Percentiles rank a stretch among this genome's conserved stretches.
Evolutionary conservation across 2,113 vertebrate genomes (phyloP).

Genomic region (Hemibagrus wyckioides): DNA sequence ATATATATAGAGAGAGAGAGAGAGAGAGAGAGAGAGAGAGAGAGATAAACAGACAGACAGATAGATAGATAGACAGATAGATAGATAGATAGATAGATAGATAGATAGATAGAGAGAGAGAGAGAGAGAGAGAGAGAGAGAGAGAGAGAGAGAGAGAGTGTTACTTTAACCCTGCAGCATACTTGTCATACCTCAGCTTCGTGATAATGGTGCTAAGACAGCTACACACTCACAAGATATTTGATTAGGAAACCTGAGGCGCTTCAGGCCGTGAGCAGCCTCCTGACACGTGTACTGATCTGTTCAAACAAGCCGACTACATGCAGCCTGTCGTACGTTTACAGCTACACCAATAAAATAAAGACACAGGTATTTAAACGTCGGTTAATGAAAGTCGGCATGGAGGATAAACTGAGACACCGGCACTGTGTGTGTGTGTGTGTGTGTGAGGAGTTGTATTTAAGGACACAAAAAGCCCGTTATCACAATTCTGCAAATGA

Average conservation of each 20-base stretch:
- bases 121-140: slow-evolving; percentile 13
- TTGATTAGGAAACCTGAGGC: background rate
- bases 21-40: too few species aligned
- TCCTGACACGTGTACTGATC: slow-evolving; percentile 14
- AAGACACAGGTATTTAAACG: background rate
- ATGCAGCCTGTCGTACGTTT: background rate
- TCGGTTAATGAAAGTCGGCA: background rate
- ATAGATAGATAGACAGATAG: too few species aligned
- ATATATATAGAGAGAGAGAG: too few species aligned
- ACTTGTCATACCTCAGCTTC: slow-evolving; percentile 33
- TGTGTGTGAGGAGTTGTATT: background rate
- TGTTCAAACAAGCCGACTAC: slow-evolving; percentile 21
- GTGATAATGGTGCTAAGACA: slow-evolving; percentile 29
- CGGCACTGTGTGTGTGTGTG: slow-evolving; percentile 1
- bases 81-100: too few species aligned
- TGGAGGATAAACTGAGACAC: slow-evolving; percentile 2
- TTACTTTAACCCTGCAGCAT: slow-evolving; percentile 19
- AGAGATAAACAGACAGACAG: too few species aligned
- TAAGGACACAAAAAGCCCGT: background rate
- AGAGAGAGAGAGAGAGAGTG: background rate
- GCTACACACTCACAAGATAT: slow-evolving; percentile 16
- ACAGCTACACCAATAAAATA: background rate
- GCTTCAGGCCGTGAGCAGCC: background rate
- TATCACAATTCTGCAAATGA: background rate
- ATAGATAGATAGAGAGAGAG: background rate